phyloP scores from a whole-genome alignment of 2,113 vertebrate species.

The Salvelinus alpinus region DNA sequence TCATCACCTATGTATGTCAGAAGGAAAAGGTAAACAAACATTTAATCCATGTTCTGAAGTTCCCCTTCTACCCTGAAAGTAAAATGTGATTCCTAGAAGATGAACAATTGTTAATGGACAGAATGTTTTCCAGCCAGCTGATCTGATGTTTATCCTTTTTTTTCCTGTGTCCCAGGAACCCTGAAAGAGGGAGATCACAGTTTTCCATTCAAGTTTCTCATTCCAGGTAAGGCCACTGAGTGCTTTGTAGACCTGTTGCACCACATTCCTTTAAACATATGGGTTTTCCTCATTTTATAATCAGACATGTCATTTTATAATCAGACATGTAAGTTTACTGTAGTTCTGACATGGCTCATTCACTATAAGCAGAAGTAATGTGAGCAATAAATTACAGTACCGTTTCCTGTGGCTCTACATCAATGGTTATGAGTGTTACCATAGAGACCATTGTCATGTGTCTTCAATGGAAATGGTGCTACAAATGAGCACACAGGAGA shows the following conservation, averaged over 20 bases:
- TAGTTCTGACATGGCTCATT: background rate
- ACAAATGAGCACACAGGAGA: too few species aligned
- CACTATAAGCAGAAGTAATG: background rate
- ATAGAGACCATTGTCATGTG: too few species aligned
- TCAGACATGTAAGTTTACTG: conserved; percentile 8
- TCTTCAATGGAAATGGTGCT: too few species aligned
- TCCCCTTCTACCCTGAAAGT: background rate
- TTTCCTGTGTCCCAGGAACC: conserved; percentile 75
- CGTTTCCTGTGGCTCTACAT: too few species aligned
- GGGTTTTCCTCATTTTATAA: background rate
- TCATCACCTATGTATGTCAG: background rate
- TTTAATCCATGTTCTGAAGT: background rate
- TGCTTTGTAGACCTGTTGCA: conserved; percentile 26
- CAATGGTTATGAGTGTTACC: too few species aligned
- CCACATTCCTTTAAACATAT: conserved; percentile 25
- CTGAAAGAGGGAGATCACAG: conserved; percentile 85
- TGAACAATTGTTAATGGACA: conserved; percentile 40
- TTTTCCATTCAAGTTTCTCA: conserved; percentile 93
- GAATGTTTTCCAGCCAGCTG: conserved; percentile 6
- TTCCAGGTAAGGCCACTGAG: conserved; percentile 81
- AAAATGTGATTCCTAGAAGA: background rate
- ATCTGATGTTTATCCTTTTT: conserved; percentile 32
- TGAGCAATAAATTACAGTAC: background rate
- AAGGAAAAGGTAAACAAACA: background rate
- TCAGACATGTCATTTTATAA: conserved; percentile 24